Evolutionary conservation across 2,113 vertebrate genomes (phyloP), one percentile per base, ranked within the genome.

Genomic region (Pseudopodoces humilis): DNA sequence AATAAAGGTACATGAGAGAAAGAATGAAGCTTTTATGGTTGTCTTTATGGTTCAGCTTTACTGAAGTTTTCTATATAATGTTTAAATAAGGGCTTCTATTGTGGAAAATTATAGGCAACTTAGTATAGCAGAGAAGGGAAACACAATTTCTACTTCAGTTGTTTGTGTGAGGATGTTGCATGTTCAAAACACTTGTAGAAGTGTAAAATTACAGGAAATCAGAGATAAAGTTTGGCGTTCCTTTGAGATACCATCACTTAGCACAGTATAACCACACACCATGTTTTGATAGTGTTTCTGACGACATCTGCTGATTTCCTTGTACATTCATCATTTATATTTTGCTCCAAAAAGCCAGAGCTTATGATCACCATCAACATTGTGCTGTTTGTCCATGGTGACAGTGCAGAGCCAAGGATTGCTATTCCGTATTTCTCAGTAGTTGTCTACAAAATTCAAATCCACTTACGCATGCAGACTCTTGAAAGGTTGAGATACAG

Each of bases 221-320:
- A 10, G 78, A 88, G 70, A 19, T 44, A 4, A 85, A 63, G 39
- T 46, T 86, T 56, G 35, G 4, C 47, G 27, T 83, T 87, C 67
- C 58, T 91, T 91, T 83, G 52, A 90, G 95, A 97, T 94, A 94
- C 10, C 71, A 92, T 94, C 93, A 64, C 39, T 46, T 67, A 86
- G 69, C 65, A 31, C 18, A 43, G 23, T 15, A 3, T 49, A 94
- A 91, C 89, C 84, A 72, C 62, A 55, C 28, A 15, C 18, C 1
- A 1, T 52, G 23, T 88, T 92, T 83, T 91, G 43, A 58, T 15
- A 27, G 20, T 24, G 37, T 85, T 94, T 91, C 79, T 95, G 84
- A 88, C 77, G 70, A 65, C 31, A 75, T 58, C 49, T 81, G 2
- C 13, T 65, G n/a, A 18, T 88, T 90, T 58, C 46, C 63, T 72